A percentile compares a stretch with the other conserved stretches of the same genome.
Conservation (phyloP, 1,140 invertebrate genomes). For the Drosophila subpulchrella region DNA sequence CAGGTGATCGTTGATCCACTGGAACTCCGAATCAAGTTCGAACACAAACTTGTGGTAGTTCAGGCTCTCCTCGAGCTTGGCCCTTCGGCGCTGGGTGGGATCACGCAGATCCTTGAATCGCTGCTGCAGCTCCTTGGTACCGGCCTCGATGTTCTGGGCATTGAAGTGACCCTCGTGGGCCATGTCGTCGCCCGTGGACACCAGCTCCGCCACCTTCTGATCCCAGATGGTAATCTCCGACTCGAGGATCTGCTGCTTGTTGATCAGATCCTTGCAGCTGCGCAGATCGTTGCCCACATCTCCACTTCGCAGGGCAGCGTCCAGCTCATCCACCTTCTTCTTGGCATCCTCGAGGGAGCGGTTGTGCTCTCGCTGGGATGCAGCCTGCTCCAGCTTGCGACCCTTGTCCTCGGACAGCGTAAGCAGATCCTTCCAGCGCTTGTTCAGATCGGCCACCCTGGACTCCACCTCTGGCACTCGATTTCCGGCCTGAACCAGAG, state of each 20-base stretch:
- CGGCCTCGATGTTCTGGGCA: conserved; percentile 92
- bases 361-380: conserved; percentile 82
- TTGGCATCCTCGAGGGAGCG: conserved; percentile 91
- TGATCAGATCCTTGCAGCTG: conserved; percentile 94
- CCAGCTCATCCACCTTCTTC: conserved; percentile 92
- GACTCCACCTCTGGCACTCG: conserved; percentile 88
- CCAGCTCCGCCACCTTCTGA: conserved; percentile 90
- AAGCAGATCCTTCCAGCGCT: conserved; percentile 90
- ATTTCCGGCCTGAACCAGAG: conserved; percentile 89
- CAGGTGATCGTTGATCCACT: conserved; percentile 97
- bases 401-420: conserved; percentile 92
- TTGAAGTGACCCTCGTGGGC: conserved; percentile 97
- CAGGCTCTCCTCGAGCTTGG: conserved; percentile 93
- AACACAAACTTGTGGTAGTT: conserved; percentile 96
- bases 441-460: conserved; percentile 89
- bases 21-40: conserved; percentile 96
- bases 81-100: conserved; percentile 88
- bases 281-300: conserved; percentile 94
- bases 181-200: conserved; percentile 93
- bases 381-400: conserved; percentile 88
- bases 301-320: conserved; percentile 90
- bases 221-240: conserved; percentile 92
- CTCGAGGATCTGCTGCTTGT: conserved; percentile 94
- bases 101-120: conserved; percentile 87
- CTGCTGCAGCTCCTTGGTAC: conserved; percentile 90